Conservation (phyloP, 1,140 invertebrate genomes). For the Drosophila melanogaster region Release_6_plus_ISO1_MT NC_004354.4:20879001-20879500, state of each 20-base stretch:
- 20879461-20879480: constrained; percentile 79
- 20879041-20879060: too few species aligned
- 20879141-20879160: not conserved
- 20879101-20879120: too few species aligned
- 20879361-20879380: constrained; percentile 11
- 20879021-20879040: too few species aligned
- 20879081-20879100: too few species aligned
- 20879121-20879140: too few species aligned
- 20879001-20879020: too few species aligned
- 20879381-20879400: constrained; percentile 8
- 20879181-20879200: not conserved
- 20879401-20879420: constrained; percentile 6
- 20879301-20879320: constrained; percentile 40
- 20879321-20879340: constrained; percentile 25
- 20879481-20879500: constrained; percentile 47
- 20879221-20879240: constrained; percentile 23
- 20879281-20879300: constrained; percentile 46
- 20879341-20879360: constrained; percentile 6
- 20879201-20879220: not conserved
- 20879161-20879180: not conserved
- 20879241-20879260: constrained; percentile 40
- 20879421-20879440: constrained; percentile 44
- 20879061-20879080: too few species aligned
- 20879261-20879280: constrained; percentile 37
- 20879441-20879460: constrained; percentile 54